Evolutionary conservation across 64 coral and sea anemone genomes (phyloP).

Genomic region (Actinia equina): DNA sequence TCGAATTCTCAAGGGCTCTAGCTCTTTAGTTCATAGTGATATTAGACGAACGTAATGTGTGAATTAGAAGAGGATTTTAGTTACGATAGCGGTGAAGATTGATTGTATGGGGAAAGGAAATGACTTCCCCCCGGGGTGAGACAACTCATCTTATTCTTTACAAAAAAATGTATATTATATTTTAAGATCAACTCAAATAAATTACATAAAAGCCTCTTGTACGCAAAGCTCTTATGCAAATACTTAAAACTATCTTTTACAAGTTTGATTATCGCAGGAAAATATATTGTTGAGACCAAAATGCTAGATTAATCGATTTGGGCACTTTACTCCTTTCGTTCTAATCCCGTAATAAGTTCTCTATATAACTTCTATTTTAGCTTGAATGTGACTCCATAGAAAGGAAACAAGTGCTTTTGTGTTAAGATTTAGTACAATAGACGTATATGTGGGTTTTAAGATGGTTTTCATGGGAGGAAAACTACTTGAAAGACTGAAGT

Average conservation of each 20-base stretch:
- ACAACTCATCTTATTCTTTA: neutral
- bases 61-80: neutral
- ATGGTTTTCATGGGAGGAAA: neutral
- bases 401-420: neutral
- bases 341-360: neutral
- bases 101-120: neutral
- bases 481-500: neutral
- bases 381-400: neutral
- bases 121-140: conserved; percentile 2
- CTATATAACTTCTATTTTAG: neutral
- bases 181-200: conserved; percentile 13
- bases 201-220: conserved; percentile 13
- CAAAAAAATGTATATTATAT: conserved; percentile 13
- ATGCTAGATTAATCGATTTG: neutral
- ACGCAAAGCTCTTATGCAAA: conserved; percentile 24
- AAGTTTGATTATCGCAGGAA: neutral
- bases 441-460: neutral
- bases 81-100: conserved; percentile 21
- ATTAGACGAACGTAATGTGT: neutral
- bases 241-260: neutral
- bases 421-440: neutral
- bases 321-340: neutral
- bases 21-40: conserved; percentile 15
- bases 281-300: neutral
- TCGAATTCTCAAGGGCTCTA: neutral